phyloP scores from a whole-genome alignment of 2,113 vertebrate species.

The Erpornis zantholeuca region DNA sequence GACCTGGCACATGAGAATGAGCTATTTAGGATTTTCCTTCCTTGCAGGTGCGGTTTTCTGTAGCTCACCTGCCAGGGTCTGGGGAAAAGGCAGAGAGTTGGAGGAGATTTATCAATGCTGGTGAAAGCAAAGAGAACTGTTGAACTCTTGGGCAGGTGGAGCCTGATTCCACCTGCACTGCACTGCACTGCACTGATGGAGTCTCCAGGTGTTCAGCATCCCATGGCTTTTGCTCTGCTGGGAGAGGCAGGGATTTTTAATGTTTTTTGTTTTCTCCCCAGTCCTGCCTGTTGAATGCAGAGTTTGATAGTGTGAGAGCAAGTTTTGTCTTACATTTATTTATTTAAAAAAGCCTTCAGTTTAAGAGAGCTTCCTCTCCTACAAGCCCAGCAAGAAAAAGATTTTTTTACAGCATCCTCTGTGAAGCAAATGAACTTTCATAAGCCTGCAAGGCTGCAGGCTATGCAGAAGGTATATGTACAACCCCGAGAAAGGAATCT shows the following conservation, averaged over 20 bases:
- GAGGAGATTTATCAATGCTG: neutral
- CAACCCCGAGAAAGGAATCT: neutral
- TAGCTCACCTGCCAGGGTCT: neutral
- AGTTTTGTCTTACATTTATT: neutral
- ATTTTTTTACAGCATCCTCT: neutral
- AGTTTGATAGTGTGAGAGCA: neutral
- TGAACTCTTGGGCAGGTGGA: neutral
- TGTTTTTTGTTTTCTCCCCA: accelerated
- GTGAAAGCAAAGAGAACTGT: neutral
- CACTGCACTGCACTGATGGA: neutral
- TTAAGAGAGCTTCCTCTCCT: neutral
- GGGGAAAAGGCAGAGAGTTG: neutral
- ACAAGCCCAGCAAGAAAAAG: neutral
- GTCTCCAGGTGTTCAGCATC: accelerated
- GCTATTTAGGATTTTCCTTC: neutral
- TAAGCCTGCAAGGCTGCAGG: neutral
- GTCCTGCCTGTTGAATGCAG: neutral
- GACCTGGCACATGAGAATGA: neutral
- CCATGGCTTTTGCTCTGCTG: neutral
- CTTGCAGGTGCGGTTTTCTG: neutral
- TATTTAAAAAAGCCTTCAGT: accelerated
- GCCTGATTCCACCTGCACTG: neutral
- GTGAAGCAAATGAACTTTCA: neutral
- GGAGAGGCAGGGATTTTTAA: neutral
- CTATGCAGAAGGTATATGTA: neutral